Base-by-base conservation (phyloP, 1,140 invertebrate genomes). In the Formica selysi region DNA sequence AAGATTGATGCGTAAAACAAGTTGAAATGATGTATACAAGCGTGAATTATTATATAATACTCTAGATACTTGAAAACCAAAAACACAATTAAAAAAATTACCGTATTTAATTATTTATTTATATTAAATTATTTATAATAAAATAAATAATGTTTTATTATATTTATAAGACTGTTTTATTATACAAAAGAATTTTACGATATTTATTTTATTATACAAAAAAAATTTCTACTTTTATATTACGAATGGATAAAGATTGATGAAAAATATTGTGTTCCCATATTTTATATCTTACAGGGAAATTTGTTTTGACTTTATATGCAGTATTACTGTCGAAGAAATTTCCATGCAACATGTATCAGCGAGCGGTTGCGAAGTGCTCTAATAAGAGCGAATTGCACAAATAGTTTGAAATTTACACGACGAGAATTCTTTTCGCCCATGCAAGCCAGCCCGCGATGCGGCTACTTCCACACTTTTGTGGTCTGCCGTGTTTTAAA, bases 381-480 rank as follows among this genome's bases (percentile, higher is more conserved):
- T 74, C 59, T 83, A 74, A 83, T 83, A 83, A 83, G 29, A 22
- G 57, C 13, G 29, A 83, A 74, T 83, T 74, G 79, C 54, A 57
- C 32, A 81, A 73, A 81, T 81, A 83, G 79, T 83, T 74, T 13
- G 68, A 83, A 74, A 74, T 83, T 83, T 62, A 74, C 79, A 74
- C 32, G 51, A 19, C 26, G 38, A 38, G 68, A 83, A 83, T 74
- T 83, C 79, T 83, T 83, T 48, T 26, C 68, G 51, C 36, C 51
- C 54, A 32, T 26, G 68, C 41, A 22, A 59, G 54, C 68, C 26
- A 16, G n/a, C 29, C 38, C 73, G 48, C 68, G 67, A 44, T 73
- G 73, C 68, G 79, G 68, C 38, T 26, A 44, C 38, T 54, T 32
- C 16, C 38, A 36, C 38, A 36, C 67, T 59, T 83, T 83, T 83